A percentile compares a stretch with the other conserved stretches of the same genome.
Conservation (phyloP, 2,888 invertebrate species). For the Idaea biselata region DNA sequence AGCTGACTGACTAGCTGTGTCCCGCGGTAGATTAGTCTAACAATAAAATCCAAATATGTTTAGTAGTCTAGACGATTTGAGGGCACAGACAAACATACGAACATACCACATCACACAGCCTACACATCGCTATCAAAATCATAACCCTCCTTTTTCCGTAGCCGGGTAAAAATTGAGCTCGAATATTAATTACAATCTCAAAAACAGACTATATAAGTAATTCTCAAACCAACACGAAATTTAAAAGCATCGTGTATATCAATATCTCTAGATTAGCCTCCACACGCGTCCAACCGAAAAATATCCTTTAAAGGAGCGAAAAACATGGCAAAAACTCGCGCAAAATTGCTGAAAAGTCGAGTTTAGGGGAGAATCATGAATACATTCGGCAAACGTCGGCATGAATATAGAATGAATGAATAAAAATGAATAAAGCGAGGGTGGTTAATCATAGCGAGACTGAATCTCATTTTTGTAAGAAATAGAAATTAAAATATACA, state of each 20-base stretch:
- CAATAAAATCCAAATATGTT: too few relatives aligned
- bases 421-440: slow-evolving; percentile 58
- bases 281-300: slow-evolving; percentile 39
- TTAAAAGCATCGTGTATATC: slow-evolving; percentile 37
- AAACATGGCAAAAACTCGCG: slow-evolving; percentile 33
- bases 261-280: slow-evolving; percentile 68
- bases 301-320: slow-evolving; percentile 56
- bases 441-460: slow-evolving; percentile 61
- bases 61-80: too few relatives aligned
- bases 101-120: too few relatives aligned
- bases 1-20: too few relatives aligned
- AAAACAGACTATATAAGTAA: too few relatives aligned
- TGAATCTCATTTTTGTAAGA: slow-evolving; percentile 53
- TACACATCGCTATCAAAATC: too few relatives aligned
- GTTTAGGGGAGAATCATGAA: slow-evolving; percentile 10
- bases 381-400: slow-evolving; percentile 48
- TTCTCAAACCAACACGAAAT: not conserved
- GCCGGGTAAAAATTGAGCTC: too few relatives aligned
- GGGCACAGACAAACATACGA: too few relatives aligned
- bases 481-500: slow-evolving; percentile 38
- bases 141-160: too few relatives aligned
- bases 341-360: slow-evolving; percentile 37
- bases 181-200: too few relatives aligned
- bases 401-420: slow-evolving; percentile 71
- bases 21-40: too few relatives aligned